phyloP scores from a whole-genome alignment of 2,888 invertebrate genomes.

The Hyalella azteca region DNA sequence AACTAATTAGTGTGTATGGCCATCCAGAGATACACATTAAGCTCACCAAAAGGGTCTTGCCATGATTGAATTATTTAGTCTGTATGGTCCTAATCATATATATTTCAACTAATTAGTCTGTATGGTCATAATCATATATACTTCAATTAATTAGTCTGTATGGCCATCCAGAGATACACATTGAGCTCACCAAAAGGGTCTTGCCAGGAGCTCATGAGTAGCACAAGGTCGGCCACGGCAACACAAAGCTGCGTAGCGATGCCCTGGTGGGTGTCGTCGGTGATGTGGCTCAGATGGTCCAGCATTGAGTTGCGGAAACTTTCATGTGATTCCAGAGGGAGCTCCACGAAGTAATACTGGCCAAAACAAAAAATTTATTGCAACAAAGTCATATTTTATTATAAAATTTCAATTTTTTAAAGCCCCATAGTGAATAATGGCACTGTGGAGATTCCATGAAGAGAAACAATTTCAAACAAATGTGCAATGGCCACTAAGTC shows the following conservation, averaged over 20 bases:
- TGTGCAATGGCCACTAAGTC: background rate
- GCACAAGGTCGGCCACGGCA: slow-evolving; percentile 89
- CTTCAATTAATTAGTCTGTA: too few species aligned
- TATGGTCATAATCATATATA: too few species aligned
- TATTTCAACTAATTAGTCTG: too few species aligned
- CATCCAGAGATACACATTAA: too few species aligned
- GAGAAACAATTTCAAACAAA: background rate
- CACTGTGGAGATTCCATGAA: background rate
- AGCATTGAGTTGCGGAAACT: slow-evolving; percentile 90
- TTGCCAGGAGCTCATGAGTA: slow-evolving; percentile 93
- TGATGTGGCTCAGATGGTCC: slow-evolving; percentile 81
- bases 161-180: too few species aligned
- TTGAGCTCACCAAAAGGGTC: slow-evolving; percentile 84
- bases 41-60: too few species aligned
- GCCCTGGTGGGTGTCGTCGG: slow-evolving; percentile 77
- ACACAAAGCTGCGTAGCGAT: slow-evolving; percentile 92
- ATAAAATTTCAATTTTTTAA: background rate
- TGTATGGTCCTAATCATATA: too few species aligned
- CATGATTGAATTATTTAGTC: too few species aligned
- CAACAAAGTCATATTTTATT: too few species aligned
- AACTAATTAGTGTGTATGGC: too few species aligned
- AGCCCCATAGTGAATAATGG: background rate
- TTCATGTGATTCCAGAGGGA: slow-evolving; percentile 81
- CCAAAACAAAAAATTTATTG: background rate
- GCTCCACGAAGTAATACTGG: slow-evolving; percentile 79